Percentiles rank a stretch among this genome's conserved stretches.
These are phyloP conservation scores for Stenurella melanura DNA, from an alignment of 2,888 invertebrate species.

Conservation along the genomic window DNA sequence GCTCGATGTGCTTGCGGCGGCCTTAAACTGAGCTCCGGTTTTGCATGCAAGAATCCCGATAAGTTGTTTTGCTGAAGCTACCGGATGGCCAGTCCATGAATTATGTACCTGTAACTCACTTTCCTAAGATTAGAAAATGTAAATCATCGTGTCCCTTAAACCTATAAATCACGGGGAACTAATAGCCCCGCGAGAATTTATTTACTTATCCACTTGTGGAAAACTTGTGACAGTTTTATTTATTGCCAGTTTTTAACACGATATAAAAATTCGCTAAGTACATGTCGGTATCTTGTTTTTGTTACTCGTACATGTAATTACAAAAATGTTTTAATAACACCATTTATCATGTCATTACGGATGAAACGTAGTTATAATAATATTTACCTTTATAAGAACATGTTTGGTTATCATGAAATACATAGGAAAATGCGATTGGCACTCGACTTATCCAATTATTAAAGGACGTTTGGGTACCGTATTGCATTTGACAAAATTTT, in stretches of 20 bases:
- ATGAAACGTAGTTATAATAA: conserved; percentile 32
- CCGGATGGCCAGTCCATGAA: conserved; percentile 66
- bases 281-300: conserved; percentile 53
- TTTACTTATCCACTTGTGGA: conserved; percentile 53
- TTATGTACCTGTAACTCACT: conserved; percentile 63
- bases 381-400: conserved; percentile 14
- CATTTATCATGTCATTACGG: conserved; percentile 42
- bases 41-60: conserved; percentile 66
- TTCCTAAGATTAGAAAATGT: conserved; percentile 65
- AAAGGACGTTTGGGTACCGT: no score
- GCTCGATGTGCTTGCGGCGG: conserved; percentile 48
- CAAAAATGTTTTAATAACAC: conserved; percentile 47
- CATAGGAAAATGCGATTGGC: no score
- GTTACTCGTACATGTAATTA: conserved; percentile 37
- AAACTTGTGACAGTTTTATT: conserved; percentile 52
- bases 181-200: conserved; percentile 54
- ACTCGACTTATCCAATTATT: no score
- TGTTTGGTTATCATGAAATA: no score
- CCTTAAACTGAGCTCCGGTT: conserved; percentile 48
- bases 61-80: conserved; percentile 65
- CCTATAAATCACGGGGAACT: conserved; percentile 54
- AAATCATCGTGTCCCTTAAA: conserved; percentile 54
- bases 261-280: conserved; percentile 55
- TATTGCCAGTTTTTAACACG: conserved; percentile 46
- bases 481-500: no score